Conservation (phyloP, 2,797 vertebrate species). For the Dryobates pubescens region DNA sequence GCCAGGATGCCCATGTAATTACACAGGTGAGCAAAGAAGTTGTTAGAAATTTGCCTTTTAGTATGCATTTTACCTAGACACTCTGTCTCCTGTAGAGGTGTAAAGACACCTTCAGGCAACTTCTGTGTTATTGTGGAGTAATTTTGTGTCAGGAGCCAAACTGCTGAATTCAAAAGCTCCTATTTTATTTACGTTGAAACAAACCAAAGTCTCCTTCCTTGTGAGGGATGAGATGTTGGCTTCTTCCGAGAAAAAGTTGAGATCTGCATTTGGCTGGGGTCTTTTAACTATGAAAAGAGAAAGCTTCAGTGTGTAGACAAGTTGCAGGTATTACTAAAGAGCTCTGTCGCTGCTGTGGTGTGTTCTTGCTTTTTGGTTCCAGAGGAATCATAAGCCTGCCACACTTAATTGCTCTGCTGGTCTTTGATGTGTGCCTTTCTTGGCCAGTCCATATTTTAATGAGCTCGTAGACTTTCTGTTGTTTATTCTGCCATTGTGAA, state of each 20-base stretch:
- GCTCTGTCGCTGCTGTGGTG: neutral
- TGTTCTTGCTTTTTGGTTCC: neutral
- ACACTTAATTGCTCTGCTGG: neutral
- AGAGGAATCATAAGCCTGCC: neutral
- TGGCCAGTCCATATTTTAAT: neutral
- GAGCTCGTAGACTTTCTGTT: neutral
- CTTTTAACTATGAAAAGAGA: neutral
- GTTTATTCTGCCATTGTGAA: neutral
- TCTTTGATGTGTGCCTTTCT: neutral
- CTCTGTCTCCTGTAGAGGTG: neutral
- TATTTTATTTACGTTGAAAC: neutral
- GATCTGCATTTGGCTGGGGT: neutral
- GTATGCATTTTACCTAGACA: neutral
- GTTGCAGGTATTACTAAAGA: neutral
- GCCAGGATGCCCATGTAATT: neutral
- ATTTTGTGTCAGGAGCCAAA: neutral
- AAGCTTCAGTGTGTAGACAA: neutral
- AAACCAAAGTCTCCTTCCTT: neutral
- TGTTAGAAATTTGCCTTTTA: neutral
- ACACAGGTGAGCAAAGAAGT: neutral
- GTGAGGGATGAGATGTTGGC: neutral
- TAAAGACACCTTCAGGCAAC: neutral
- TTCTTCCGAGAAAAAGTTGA: neutral
- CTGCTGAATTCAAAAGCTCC: neutral
- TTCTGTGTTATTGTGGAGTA: rapidly evolving